Evolutionary conservation across 2,113 vertebrate species (phyloP).

Genomic region (Platysternon megacephalum): DNA sequence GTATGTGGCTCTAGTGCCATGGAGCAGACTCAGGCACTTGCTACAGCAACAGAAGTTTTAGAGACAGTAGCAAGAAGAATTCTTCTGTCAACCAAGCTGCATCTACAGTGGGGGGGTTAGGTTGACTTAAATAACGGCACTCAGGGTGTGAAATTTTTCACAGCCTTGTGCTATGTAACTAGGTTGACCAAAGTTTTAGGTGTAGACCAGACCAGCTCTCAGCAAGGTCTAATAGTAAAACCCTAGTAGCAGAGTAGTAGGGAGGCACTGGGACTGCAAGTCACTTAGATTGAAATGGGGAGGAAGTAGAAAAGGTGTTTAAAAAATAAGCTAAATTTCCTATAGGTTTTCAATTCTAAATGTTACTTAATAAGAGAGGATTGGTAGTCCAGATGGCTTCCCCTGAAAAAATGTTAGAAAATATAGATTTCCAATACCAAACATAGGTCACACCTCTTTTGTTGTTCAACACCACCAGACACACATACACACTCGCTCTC

Average conservation of each 20-base stretch:
- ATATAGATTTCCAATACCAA: neutral
- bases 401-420: neutral
- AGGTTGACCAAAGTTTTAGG: neutral
- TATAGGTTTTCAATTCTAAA: neutral
- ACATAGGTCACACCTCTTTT: rapidly evolving
- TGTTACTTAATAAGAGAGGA: neutral
- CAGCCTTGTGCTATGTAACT: no score
- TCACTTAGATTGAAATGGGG: neutral
- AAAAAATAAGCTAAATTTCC: neutral
- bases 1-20: neutral
- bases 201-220: neutral
- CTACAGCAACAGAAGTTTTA: no score
- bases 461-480: neutral
- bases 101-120: no score
- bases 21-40: neutral
- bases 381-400: rapidly evolving
- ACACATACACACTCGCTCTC: neutral
- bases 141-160: no score
- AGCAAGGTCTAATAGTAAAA: neutral
- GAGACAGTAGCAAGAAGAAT: no score
- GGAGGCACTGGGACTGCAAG: neutral
- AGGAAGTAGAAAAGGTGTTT: no score
- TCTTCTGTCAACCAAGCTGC: no score
- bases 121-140: no score
- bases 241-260: neutral